Evolutionary conservation across 2,888 invertebrate species (phyloP).

Genomic region (Andrena bucephala): DNA sequence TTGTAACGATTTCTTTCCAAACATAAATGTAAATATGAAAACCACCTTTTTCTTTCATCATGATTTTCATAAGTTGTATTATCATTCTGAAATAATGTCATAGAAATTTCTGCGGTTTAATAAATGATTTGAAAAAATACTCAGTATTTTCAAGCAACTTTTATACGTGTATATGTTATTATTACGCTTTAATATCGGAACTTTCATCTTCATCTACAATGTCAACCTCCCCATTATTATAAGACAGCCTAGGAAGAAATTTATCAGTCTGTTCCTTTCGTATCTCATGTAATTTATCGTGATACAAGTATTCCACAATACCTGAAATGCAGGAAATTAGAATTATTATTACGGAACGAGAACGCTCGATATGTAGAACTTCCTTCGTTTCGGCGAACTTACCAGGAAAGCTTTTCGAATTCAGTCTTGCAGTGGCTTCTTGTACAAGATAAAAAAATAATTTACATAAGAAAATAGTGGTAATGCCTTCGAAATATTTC

Average conservation of each 20-base stretch:
- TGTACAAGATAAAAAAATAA: slow-evolving; percentile 65
- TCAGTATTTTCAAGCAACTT: background rate
- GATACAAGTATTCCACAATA: slow-evolving; percentile 70
- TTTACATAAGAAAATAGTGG: slow-evolving; percentile 69
- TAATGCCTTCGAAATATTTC: slow-evolving; percentile 76
- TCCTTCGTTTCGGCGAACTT: slow-evolving; percentile 3
- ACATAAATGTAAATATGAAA: slow-evolving; percentile 48
- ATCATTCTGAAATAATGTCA: background rate
- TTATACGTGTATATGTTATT: background rate
- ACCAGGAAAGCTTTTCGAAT: slow-evolving; percentile 41
- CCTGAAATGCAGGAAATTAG: slow-evolving; percentile 64
- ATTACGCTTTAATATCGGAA: background rate
- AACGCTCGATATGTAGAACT: background rate
- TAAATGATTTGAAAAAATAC: slow-evolving; percentile 2
- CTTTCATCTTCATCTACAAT: slow-evolving; percentile 27
- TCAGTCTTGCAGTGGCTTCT: background rate
- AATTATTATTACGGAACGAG: background rate
- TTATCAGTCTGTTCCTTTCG: slow-evolving; percentile 53
- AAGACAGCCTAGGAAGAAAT: slow-evolving; percentile 74
- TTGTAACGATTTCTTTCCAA: slow-evolving; percentile 43
- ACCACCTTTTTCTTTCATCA: background rate
- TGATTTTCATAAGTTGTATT: background rate
- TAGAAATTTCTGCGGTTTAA: background rate
- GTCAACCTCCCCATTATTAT: slow-evolving; percentile 54
- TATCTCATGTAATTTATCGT: slow-evolving; percentile 64